Percentiles rank a stretch among this genome's conserved stretches.
Conservation (phyloP, 2,888 invertebrate genomes). For the Galerucella calmariensis region DNA sequence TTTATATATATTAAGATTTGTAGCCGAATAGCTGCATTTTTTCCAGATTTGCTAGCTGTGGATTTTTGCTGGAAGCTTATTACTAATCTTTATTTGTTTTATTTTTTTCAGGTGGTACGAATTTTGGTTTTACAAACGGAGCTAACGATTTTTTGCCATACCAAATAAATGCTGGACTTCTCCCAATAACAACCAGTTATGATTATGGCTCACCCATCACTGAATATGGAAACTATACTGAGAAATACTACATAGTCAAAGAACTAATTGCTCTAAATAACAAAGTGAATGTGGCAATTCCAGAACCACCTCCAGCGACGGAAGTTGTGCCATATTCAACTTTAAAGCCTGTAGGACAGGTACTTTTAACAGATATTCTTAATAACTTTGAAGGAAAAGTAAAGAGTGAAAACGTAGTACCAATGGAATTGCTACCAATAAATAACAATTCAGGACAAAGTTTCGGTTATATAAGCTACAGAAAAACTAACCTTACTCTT, state of each 20-base stretch:
- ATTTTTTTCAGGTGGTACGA: slow-evolving; percentile 58
- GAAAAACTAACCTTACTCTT: slow-evolving; percentile 58
- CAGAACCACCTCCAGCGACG: slow-evolving; percentile 68
- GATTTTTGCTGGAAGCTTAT: too few species aligned
- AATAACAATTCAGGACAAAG: slow-evolving; percentile 67
- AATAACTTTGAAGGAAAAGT: slow-evolving; percentile 40
- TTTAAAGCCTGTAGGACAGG: slow-evolving; percentile 39
- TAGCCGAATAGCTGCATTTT: too few species aligned
- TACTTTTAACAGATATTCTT: slow-evolving; percentile 17
- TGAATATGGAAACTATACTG: slow-evolving; percentile 90
- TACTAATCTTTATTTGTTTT: neutral
- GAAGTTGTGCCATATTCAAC: slow-evolving; percentile 49
- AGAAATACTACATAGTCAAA: slow-evolving; percentile 80
- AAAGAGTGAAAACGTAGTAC: slow-evolving; percentile 50
- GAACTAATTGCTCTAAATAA: slow-evolving; percentile 64
- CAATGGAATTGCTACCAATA: slow-evolving; percentile 61
- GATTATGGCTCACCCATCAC: slow-evolving; percentile 85
- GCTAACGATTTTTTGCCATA: slow-evolving; percentile 55
- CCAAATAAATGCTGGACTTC: slow-evolving; percentile 70
- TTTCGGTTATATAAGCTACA: slow-evolving; percentile 69
- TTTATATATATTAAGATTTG: too few species aligned
- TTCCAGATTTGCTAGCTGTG: too few species aligned
- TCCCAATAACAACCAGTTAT: slow-evolving; percentile 69
- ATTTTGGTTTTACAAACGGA: slow-evolving; percentile 23
- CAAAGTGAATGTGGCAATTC: slow-evolving; percentile 55